Evolutionary conservation across 2,888 invertebrate genomes (phyloP), one percentile per base, ranked within the genome.

Genomic region (Phymatocera aterrima): DNA sequence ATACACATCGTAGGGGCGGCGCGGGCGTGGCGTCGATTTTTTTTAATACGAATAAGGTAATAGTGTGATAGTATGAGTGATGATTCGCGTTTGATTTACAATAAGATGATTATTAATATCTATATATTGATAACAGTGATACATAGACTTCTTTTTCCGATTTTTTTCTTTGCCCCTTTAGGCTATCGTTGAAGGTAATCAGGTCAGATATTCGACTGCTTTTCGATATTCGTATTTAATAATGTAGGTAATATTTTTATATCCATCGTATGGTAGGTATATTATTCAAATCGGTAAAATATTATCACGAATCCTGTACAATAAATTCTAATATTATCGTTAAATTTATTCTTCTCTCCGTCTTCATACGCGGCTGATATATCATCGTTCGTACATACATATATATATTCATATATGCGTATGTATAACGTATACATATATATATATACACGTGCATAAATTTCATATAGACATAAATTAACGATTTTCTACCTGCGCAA

Each of bases 21-120:
- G 54, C 57, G 74, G n/a, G n/a, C n/a, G n/a, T n/a, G n/a, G n/a
- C 65, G 79, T 34, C 65, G 51, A 65, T 78, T 80, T 64, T 78
- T n/a, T 80, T 31, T 51, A 64, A 72, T 74, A 65, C 6, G 37
- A 37, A 34, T 64, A 15, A 8, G 15, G 43, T 15, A 43, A 43
- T 64, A 18, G 37, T 18, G 34, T 37, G 34, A 64, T 21, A 60
- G n/a, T n/a, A n/a, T n/a, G n/a, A 51, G 15, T 64, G 37, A 68
- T 10, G 28, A 43, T 21, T 40, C 24, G 21, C 24, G 5, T 68
- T 46, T 46, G 8, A 6, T 64, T 46, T 57, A 28, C 12, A 68
- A 24, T 68, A n/a, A 46, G 24, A 46, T 68, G 46, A 46, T 68
- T 68, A 43, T 18, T 68, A 28, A 57, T 64, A 64, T 12, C n/a